These are phyloP conservation scores for Callimorpha dominula DNA, from an alignment of 2,888 invertebrate genomes.

Conservation along the genomic window DNA sequence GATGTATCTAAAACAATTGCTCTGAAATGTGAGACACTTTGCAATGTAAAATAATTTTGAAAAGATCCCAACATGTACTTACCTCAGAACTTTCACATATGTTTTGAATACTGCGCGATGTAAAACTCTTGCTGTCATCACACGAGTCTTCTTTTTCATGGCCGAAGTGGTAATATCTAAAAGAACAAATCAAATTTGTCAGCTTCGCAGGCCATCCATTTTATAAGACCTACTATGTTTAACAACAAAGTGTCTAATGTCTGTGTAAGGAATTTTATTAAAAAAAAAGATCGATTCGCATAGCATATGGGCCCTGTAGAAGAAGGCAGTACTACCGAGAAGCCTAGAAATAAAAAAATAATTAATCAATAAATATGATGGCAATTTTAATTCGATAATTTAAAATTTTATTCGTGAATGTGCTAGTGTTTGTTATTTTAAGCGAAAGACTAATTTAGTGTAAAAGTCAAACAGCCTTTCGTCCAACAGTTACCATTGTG, in stretches of 20 bases:
- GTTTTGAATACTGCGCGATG: conserved; percentile 77
- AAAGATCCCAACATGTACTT: conserved; percentile 4
- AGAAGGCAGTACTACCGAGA: not conserved
- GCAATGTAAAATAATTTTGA: not conserved
- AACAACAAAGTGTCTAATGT: not conserved
- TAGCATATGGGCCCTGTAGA: too few species aligned
- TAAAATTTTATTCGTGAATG: not conserved
- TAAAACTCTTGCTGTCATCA: conserved; percentile 73
- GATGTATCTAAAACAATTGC: not conserved
- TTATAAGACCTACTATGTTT: not conserved
- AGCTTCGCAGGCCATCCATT: too few species aligned
- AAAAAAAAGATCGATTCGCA: too few species aligned
- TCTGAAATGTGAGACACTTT: not conserved
- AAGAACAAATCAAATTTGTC: not conserved
- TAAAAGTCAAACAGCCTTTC: too few species aligned
- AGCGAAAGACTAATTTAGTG: too few species aligned
- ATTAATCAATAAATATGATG: not conserved
- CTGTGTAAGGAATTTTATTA: too few species aligned
- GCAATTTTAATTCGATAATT: too few species aligned
- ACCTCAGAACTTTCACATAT: conserved; percentile 77
- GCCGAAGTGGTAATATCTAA: conserved; percentile 90
- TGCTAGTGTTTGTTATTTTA: not conserved
- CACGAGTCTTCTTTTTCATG: conserved; percentile 87
- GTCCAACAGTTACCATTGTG: too few species aligned
- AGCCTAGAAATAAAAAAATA: too few species aligned